Evolutionary conservation across 2,888 invertebrate genomes (phyloP).

Genomic region (Nymphalis urticae): DNA sequence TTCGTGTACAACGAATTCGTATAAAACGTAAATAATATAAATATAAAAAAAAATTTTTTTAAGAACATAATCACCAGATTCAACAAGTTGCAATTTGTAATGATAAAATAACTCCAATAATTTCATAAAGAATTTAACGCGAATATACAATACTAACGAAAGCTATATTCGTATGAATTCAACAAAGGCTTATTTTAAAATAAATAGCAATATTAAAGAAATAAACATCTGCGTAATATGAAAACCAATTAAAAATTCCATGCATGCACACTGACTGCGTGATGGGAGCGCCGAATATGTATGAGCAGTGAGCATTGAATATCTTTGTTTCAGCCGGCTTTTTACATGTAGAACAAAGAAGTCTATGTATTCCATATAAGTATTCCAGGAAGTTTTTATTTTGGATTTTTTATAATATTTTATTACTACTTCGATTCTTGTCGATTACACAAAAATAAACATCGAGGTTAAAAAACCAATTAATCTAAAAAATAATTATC

Average conservation of each 20-base stretch:
- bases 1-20: too few species aligned
- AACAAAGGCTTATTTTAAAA: background rate
- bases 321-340: too few species aligned
- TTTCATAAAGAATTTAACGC: background rate
- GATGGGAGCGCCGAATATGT: background rate
- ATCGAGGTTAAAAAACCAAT: too few species aligned
- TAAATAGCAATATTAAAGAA: background rate
- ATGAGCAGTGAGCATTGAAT: background rate
- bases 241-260: conserved; percentile 3
- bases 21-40: too few species aligned
- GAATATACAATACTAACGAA: background rate
- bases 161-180: background rate
- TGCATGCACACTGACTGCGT: background rate
- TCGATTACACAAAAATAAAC: too few species aligned
- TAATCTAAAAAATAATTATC: too few species aligned
- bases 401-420: too few species aligned
- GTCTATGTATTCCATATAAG: too few species aligned
- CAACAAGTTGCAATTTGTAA: background rate
- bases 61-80: background rate
- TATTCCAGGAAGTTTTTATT: too few species aligned
- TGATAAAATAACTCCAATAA: background rate
- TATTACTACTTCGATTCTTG: too few species aligned
- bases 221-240: background rate
- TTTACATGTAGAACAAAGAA: too few species aligned
- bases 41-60: background rate